Conservation (phyloP, 2,797 vertebrate species). For the Cichlasoma orientale region DNA sequence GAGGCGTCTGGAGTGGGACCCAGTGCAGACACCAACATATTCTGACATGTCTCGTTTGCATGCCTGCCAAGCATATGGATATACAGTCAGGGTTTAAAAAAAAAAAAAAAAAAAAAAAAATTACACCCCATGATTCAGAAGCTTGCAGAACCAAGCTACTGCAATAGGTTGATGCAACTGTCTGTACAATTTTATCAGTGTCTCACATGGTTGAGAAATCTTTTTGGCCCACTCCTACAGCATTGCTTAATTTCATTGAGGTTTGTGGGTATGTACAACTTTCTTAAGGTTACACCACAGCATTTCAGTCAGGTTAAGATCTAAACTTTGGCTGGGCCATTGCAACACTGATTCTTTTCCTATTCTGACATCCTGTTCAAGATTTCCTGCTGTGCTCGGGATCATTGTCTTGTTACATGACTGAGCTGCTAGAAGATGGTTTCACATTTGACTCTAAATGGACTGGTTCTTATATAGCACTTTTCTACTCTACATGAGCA, state of each 20-base stretch:
- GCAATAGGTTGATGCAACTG: too few species aligned
- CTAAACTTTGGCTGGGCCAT: too few species aligned
- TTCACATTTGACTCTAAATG: neutral
- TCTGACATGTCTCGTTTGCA: constrained; percentile 37
- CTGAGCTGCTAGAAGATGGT: neutral
- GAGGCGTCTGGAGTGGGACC: constrained; percentile 56
- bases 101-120: too few species aligned
- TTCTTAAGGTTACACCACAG: too few species aligned
- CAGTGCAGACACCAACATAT: constrained; percentile 47
- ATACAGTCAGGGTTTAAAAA: neutral
- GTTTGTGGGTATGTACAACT: neutral
- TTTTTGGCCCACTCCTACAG: neutral
- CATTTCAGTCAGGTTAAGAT: too few species aligned
- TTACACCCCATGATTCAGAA: too few species aligned
- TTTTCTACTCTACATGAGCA: too few species aligned
- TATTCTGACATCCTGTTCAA: neutral
- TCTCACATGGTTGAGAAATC: neutral
- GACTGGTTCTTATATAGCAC: too few species aligned
- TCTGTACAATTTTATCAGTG: too few species aligned
- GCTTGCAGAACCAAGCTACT: too few species aligned
- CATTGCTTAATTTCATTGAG: neutral
- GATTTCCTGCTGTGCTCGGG: neutral
- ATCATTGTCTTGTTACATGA: neutral
- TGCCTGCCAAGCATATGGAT: constrained; percentile 31
- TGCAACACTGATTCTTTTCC: neutral